Evolutionary conservation across 2,888 invertebrate species (phyloP), one percentile per base, ranked within the genome.

Genomic region (Drosophila rellima): DNA sequence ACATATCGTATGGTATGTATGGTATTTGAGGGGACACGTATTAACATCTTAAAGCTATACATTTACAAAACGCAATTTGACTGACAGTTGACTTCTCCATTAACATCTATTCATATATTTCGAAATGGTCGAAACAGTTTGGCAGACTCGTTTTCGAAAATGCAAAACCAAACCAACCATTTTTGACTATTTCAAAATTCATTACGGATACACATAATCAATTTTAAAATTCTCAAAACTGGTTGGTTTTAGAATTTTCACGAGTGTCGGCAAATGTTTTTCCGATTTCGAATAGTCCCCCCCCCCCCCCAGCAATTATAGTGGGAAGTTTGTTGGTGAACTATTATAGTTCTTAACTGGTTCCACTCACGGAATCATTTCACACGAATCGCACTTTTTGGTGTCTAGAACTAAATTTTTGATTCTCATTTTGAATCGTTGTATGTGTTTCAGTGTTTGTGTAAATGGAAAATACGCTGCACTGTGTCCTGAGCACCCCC

Each of bases 131-230:
- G 7, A 13, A 44, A 42, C 35, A 26, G 0, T 48, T 45, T 6
- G 13, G 5, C 33, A 55, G n/a, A 10, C 15, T 20, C 45, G 56
- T 45, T 45, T 40, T 33, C 56, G 82, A 86, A 89, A 86, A 86
- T 78, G 68, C 86, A 89, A 86, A 86, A 86, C 86, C 89, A 89
- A 86, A 86, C 86, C 88, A 89, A 86, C 88, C 78, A 89, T 82
- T 88, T 85, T 80, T 70, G 50, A 88, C 55, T 72, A 89, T 71
- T 42, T 70, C 61, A 65, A 76, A 74, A 67, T 76, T 59, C 40
- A 56, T 64, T 61, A 23, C 18, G 3, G 8, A 0, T 4, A 7
- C 0, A 0, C 0, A 2, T 33, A 71, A 69, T 70, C n/a, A 39
- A 82, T 66, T 80, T 78, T 68, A 23, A 69, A 40, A 78, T 85